Evolutionary conservation across 2,113 vertebrate species (phyloP), one percentile per base, ranked within the genome.

Genomic region (Mungos mungo): DNA sequence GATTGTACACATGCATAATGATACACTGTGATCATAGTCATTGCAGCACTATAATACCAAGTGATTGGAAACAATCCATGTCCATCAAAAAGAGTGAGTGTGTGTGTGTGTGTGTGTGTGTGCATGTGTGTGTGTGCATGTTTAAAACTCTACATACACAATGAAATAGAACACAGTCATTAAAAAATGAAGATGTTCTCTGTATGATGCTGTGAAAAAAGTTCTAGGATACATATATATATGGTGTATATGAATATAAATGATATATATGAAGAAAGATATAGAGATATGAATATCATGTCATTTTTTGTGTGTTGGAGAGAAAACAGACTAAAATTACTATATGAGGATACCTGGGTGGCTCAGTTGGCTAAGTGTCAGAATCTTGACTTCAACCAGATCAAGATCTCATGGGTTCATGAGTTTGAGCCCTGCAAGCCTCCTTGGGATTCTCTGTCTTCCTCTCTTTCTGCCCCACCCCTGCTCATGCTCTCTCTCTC

Each of bases 91-190:
- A 2, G 25, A 85, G 18, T 50, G 11, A 66, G 6, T 79, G 29
- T 7, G 14, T 86, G 7, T 21, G 9, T 65, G 25, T 21, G 9
- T 27, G 0, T 2, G 14, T 25, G 25, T 10, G 6, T 79, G 29
- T 7, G 14, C 77, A 3, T 21, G 9, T 65, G 25, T 21, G 9
- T 27, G 0, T 2, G 14, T 25, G 25, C 4, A 23, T 0, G 68
- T 23, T 15, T 38, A 16, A 60, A 23, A 60, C 57, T 60, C 57
- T 60, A 14, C 9, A 68, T n/a, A 41, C 1, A 52, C 23, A 74
- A 68, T 31, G 14, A 35, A 80, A 54, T 81, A n/a, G 54, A 35
- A 31, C 31, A 14, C 4, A 74, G 41, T 33, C 41, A 29, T 88
- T 2, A 66, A 81, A 72, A 74, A 77, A 81, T 76, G 18, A 65